Percentiles rank a stretch among this genome's conserved stretches.
These are phyloP conservation scores for Trichopria drosophilae DNA, from an alignment of 2,888 invertebrate species.

Conservation along the genomic window DNA sequence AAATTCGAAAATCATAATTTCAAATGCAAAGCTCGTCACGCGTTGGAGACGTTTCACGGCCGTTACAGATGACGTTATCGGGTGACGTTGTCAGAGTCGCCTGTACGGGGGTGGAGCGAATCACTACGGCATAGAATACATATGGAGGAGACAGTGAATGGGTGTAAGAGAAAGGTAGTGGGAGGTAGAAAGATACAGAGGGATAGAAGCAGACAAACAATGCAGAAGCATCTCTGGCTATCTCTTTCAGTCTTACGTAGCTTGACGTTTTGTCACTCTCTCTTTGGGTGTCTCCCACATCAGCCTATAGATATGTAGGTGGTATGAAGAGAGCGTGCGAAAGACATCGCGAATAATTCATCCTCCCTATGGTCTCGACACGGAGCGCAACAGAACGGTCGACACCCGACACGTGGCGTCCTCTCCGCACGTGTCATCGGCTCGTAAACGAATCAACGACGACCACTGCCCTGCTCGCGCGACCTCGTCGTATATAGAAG, in stretches of 20 bases:
- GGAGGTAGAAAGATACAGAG: slow-evolving; percentile 29
- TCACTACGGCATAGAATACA: no score
- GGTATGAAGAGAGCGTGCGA: slow-evolving; percentile 38
- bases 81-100: no score
- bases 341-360: slow-evolving; percentile 56
- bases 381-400: slow-evolving; percentile 12
- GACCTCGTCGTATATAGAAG: no score
- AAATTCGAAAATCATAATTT: no score
- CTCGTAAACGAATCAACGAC: slow-evolving; percentile 27
- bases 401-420: slow-evolving; percentile 23
- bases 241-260: no score
- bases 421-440: slow-evolving; percentile 24
- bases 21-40: slow-evolving; percentile 6
- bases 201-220: slow-evolving; percentile 2
- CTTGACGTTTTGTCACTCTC: no score
- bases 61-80: slow-evolving; percentile 55
- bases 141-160: no score
- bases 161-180: slow-evolving; percentile 29
- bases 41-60: not conserved
- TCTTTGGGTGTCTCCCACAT: no score
- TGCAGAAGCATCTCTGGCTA: no score
- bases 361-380: slow-evolving; percentile 36
- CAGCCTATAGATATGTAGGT: slow-evolving; percentile 5
- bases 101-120: no score
- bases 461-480: no score